Percentiles rank a stretch among this genome's conserved stretches.
phyloP scores from a whole-genome alignment of 1,140 invertebrate genomes.

The Linepithema humile region DNA sequence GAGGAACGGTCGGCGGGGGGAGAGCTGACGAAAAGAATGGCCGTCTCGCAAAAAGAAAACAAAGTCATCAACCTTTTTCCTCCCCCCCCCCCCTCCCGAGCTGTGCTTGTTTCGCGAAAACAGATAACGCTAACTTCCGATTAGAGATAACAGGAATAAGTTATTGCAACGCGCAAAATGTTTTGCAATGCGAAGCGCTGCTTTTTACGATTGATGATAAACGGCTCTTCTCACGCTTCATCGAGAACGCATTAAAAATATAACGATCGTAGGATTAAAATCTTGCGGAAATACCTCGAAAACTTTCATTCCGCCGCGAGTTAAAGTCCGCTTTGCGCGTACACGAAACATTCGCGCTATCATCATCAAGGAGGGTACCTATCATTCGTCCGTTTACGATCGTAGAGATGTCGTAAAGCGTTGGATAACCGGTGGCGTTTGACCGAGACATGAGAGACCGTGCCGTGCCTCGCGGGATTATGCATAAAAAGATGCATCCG shows the following conservation, averaged over 20 bases:
- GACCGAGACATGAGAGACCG: conserved; percentile 70
- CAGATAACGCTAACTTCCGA: conserved; percentile 15
- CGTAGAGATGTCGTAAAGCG: conserved; percentile 76
- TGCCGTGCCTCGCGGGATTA: neutral
- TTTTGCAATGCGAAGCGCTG: neutral
- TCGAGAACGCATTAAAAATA: conserved; percentile 1
- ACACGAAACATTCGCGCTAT: neutral
- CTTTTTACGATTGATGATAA: neutral
- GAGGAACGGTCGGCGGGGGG: neutral
- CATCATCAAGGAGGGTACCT: neutral
- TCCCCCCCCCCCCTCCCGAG: neutral
- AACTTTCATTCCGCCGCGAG: neutral
- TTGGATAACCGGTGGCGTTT: conserved; percentile 73
- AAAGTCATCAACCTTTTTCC: conserved; percentile 13
- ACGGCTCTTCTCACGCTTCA: neutral
- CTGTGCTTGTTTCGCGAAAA: neutral
- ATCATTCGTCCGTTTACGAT: conserved; percentile 61
- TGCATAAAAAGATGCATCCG: neutral
- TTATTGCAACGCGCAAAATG: neutral
- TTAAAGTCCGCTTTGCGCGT: neutral
- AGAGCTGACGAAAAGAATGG: neutral
- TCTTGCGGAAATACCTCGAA: neutral
- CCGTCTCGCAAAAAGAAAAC: neutral
- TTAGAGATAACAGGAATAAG: conserved; percentile 6
- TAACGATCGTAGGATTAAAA: conserved; percentile 5